Conservation (phyloP, 2,113 vertebrate species). For the Nibea albiflora region DNA sequence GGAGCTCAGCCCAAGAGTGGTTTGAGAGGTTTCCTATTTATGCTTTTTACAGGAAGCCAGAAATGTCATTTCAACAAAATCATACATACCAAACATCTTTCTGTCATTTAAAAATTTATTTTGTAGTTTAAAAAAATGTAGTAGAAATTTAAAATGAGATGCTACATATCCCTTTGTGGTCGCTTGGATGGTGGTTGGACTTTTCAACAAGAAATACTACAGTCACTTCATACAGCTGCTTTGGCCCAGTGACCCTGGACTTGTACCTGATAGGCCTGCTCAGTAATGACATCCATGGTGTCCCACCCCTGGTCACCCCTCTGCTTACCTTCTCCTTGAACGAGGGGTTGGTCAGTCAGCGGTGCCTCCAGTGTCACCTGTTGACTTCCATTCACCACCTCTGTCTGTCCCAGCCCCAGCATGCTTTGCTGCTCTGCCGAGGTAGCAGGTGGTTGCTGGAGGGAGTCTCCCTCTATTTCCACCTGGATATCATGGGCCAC, state of each 20-base stretch:
- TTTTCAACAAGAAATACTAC: neutral
- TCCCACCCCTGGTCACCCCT: too few species aligned
- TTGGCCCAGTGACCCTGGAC: neutral
- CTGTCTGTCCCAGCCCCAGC: constrained; percentile 88
- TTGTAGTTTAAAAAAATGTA: neutral
- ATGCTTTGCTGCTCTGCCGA: constrained; percentile 86
- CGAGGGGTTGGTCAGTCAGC: constrained; percentile 87
- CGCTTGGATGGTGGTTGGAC: too few species aligned
- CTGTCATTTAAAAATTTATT: neutral
- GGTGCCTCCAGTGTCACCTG: constrained; percentile 86
- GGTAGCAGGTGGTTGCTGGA: constrained; percentile 80
- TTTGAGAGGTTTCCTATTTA: neutral
- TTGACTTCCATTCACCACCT: constrained; percentile 87
- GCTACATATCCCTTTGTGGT: neutral
- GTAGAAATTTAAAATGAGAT: neutral
- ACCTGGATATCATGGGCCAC: constrained; percentile 90
- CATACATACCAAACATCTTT: neutral
- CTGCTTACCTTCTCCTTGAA: constrained; percentile 89
- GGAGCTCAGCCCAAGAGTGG: too few species aligned
- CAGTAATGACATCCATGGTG: neutral
- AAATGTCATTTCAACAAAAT: neutral
- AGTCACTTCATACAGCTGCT: neutral
- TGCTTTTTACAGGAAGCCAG: too few species aligned
- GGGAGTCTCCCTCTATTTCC: constrained; percentile 87
- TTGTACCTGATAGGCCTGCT: neutral